Percentiles rank a stretch among this genome's conserved stretches.
These are phyloP conservation scores for Tauraco erythrolophus DNA, from an alignment of 2,113 vertebrate genomes.

Conservation along the genomic window DNA sequence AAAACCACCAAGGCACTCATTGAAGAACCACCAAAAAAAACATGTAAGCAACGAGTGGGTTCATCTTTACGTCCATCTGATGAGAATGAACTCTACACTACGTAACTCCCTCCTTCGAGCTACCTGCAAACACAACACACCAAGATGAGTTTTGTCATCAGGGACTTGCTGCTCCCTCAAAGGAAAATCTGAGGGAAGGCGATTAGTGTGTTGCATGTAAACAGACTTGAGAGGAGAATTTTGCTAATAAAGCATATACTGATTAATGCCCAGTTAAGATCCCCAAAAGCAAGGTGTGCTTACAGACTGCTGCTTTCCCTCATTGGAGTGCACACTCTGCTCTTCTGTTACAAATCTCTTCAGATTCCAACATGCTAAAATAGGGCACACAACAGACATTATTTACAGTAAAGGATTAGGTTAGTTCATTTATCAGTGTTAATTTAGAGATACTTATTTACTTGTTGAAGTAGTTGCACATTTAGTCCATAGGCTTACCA, in stretches of 20 bases:
- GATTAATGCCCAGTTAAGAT: not conserved
- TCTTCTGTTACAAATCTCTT: not conserved
- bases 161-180: not conserved
- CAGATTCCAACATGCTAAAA: not conserved
- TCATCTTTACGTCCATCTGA: not conserved
- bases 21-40: not conserved
- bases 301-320: not conserved
- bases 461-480: not conserved
- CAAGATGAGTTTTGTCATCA: not conserved
- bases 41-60: accelerated
- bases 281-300: not conserved
- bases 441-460: not conserved
- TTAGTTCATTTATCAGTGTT: not conserved
- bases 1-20: not conserved
- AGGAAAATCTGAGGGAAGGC: not conserved
- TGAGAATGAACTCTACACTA: not conserved
- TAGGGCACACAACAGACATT: not conserved
- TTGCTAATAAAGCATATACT: not conserved
- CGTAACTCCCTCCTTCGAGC: not conserved
- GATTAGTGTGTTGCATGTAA: not conserved
- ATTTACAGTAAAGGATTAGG: not conserved
- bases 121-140: not conserved
- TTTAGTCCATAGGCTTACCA: not conserved
- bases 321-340: not conserved
- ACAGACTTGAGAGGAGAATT: not conserved